Evolutionary conservation across 1,140 invertebrate species (phyloP), one percentile per base, ranked within the genome.

Genomic region (Diabrotica undecimpunctata): DNA sequence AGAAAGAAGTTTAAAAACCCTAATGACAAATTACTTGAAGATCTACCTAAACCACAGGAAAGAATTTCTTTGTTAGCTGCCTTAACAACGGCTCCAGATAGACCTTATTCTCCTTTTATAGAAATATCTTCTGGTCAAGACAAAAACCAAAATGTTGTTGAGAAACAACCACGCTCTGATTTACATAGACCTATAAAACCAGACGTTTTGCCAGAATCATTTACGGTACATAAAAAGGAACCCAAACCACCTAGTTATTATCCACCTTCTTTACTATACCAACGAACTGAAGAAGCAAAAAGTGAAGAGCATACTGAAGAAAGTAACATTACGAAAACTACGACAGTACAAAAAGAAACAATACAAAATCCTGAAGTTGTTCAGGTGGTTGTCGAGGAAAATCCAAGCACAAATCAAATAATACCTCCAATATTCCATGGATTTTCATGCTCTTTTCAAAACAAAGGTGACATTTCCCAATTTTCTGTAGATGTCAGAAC

Each of bases 1-100:
- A 70, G 70, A 61, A 75, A 75, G 66, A 75, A 74, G 61, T 68
- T 67, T 25, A 70, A 73, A 64, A 69, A 74, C 64, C 68, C 71
- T 9, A 50, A 64, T 14, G 74, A 75, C 64, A 68, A 74, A 55
- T 70, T 76, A 35, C 61, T 79, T 11, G 72, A 74, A 68, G 82
- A 83, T 65, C 67, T 83, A 62, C 82, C 82, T 46, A 81, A 78
- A 62, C 79, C 81, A 61, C 74, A 78, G 57, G 71, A 79, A 55
- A 70, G 71, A 66, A 71, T 82, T 10, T 76, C 73, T 63, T 76
- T 82, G 64, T 73, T 73, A 66, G 75, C 79, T 54, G 83, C 83
- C 50, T 71, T 83, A 61, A 79, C 78, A 58, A 82, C 81, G n/a
- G 82, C 82, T 51, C 75, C 83, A 7, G 76, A 78, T 11, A 68